Evolutionary conservation across 2,797 vertebrate species (phyloP).

Genomic region (Borostomias antarcticus): DNA sequence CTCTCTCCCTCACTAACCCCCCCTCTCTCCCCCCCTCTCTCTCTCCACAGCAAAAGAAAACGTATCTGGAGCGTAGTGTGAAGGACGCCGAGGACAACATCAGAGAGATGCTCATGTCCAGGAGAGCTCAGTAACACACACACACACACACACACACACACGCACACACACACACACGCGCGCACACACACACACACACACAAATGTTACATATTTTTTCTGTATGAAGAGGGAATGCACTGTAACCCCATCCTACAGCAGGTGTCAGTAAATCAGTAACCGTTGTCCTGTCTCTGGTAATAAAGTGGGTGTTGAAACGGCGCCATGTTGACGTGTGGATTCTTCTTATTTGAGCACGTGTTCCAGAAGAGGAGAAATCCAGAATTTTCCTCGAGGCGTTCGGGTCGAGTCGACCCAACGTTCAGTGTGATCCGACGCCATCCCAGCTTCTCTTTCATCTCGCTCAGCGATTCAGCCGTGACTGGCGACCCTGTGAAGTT

Average conservation of each 20-base stretch:
- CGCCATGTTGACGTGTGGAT: constrained; percentile 17
- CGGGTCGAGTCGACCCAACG: too few relatives aligned
- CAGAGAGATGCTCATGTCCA: constrained; percentile 93
- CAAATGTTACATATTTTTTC: background rate
- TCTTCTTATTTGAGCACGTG: constrained; percentile 27
- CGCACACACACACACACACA: background rate
- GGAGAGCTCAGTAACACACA: constrained; percentile 83
- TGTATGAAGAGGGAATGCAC: too few relatives aligned
- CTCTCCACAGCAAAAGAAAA: constrained; percentile 87
- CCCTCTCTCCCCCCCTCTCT: background rate
- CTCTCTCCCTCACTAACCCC: too few relatives aligned
- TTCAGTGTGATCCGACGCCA: too few relatives aligned
- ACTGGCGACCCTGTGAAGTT: too few relatives aligned
- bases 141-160: background rate
- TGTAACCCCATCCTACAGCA: constrained; percentile 12
- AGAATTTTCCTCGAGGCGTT: too few relatives aligned
- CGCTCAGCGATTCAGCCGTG: too few relatives aligned
- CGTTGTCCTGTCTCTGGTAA: too few relatives aligned
- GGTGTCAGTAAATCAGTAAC: too few relatives aligned
- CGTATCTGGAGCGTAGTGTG: constrained; percentile 93
- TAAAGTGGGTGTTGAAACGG: constrained; percentile 41
- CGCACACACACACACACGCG: constrained; percentile 8
- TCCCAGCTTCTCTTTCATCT: too few relatives aligned
- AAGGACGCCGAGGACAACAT: constrained; percentile 98
- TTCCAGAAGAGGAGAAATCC: too few relatives aligned